Base-by-base conservation (phyloP, 2,113 vertebrate genomes). In the Sturnus vulgaris region DNA sequence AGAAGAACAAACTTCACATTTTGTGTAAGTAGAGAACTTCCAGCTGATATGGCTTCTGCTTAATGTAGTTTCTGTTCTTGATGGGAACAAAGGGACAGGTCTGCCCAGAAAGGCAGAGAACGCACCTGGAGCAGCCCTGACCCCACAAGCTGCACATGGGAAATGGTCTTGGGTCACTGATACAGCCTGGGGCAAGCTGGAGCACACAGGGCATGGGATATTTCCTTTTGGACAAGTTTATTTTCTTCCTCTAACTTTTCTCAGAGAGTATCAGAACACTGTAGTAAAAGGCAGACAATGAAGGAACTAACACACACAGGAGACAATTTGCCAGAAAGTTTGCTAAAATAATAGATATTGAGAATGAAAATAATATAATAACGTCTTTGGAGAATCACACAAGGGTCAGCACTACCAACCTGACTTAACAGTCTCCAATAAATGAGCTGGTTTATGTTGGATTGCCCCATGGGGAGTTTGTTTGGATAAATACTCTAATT, bases 401-500 rank as follows among this genome's bases (percentile, higher is more conserved):
- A 11, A 39, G 4, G 25, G 23, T 63, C 30, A 35, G 21, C 5
- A 7, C 37, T 72, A 44, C 19, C 15, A 52, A 9, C 22, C 15
- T 37, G 10, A 60, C 46, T 71, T 71, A 56, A 56, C 30, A 40
- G 1, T n/a, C n/a, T n/a, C n/a, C n/a, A n/a, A n/a, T n/a, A n/a
- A n/a, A n/a, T n/a, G n/a, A n/a, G n/a, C n/a, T n/a, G 1, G 1
- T 79, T 69, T 82, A 16, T 69, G 35, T 59, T 75, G 23, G 22
- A 46, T 76, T 89, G 33, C 18, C 24, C 80, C 55, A 28, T 80
- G 53, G 31, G 19, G 49, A 65, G 20, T 95, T 86, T 94, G 87
- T 89, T 93, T 91, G 69, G 49, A 72, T 75, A 92, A 92, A 88
- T 49, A 64, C 14, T 86, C 20, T 66, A 76, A 92, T 89, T 90